Evolutionary conservation across 2,113 vertebrate species (phyloP).

Genomic region (Acrocephalus arundinaceus): DNA sequence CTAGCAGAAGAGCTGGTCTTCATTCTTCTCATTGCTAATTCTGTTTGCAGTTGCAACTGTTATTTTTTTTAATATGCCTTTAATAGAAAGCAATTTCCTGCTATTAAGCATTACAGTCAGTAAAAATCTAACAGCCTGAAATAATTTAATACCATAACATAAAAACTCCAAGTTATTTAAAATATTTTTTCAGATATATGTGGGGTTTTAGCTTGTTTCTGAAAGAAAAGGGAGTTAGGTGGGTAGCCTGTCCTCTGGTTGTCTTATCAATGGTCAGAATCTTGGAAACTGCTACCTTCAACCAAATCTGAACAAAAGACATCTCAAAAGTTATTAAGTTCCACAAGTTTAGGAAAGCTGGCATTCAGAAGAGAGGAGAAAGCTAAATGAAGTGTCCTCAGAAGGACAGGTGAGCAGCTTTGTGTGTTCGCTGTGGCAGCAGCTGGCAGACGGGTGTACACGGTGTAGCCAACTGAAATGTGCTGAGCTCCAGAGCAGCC

Average conservation of each 20-base stretch:
- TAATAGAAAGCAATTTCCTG: background rate
- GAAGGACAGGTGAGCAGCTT: background rate
- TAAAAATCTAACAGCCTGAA: background rate
- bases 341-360: background rate
- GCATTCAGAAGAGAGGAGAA: background rate
- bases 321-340: background rate
- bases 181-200: background rate
- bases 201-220: background rate
- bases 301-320: background rate
- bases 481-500: background rate
- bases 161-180: background rate
- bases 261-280: background rate
- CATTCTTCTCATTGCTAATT: background rate
- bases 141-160: background rate
- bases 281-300: background rate
- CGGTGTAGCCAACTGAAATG: rapidly evolving
- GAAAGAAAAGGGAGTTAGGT: background rate
- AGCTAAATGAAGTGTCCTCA: background rate
- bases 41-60: background rate
- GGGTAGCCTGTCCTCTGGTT: background rate
- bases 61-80: background rate
- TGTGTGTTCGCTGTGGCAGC: background rate
- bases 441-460: background rate
- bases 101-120: background rate
- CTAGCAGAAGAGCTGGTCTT: background rate